Evolutionary conservation across 1,140 invertebrate species (phyloP).

Genomic region (Diorhabda elongata): DNA sequence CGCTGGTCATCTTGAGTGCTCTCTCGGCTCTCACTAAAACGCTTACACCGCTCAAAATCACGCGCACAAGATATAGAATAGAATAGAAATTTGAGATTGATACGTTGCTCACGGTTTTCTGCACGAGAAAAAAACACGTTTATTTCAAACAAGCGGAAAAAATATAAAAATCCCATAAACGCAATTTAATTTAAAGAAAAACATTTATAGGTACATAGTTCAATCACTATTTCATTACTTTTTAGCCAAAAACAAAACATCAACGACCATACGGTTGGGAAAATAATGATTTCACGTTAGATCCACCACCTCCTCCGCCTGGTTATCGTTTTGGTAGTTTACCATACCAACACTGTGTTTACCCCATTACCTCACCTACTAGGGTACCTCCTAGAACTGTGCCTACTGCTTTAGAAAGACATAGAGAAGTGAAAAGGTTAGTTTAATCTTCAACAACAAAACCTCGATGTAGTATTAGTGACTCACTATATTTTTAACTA

Average conservation of each 20-base stretch:
- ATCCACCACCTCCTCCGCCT: conserved; percentile 54
- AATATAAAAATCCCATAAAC: too few relatives aligned
- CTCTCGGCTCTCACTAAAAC: too few relatives aligned
- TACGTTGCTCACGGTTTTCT: too few relatives aligned
- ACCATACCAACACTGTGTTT: conserved; percentile 50
- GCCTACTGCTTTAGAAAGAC: conserved; percentile 65
- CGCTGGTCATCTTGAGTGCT: too few relatives aligned
- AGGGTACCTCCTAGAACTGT: conserved; percentile 65
- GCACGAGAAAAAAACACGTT: too few relatives aligned
- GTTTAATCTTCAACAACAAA: not conserved
- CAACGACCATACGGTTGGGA: conserved; percentile 71
- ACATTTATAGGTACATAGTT: not conserved
- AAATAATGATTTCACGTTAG: conserved; percentile 54
- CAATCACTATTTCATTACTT: not conserved
- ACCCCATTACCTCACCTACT: conserved; percentile 47
- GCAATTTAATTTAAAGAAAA: not conserved
- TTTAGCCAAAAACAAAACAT: conserved; percentile 68
- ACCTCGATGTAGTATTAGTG: too few relatives aligned
- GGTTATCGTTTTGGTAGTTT: conserved; percentile 63
- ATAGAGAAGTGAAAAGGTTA: conserved; percentile 66
- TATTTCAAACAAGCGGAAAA: too few relatives aligned
- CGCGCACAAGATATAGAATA: too few relatives aligned
- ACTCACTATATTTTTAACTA: not conserved
- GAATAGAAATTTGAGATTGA: too few relatives aligned
- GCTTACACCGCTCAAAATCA: too few relatives aligned